Base-by-base conservation (phyloP, 2,113 vertebrate genomes). In the Pardalotus punctatus region DNA sequence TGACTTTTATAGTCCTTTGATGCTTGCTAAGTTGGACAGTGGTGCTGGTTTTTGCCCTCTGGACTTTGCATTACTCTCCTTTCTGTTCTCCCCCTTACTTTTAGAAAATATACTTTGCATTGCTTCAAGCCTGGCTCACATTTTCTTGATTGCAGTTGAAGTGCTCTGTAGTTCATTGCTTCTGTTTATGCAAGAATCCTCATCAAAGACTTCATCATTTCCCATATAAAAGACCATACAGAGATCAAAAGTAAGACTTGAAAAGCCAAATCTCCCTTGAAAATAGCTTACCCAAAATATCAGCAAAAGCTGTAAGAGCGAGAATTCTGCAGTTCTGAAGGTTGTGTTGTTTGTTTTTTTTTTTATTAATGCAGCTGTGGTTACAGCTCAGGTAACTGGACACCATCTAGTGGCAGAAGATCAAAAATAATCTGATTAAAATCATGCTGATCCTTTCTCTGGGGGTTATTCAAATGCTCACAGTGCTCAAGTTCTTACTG, bases 181-280 rank as follows among this genome's bases (percentile, higher is more conserved):
- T 58, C 57, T 92, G 53, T 84, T 95, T 82, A 72, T 81, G 80
- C 48, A 79, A 94, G 74, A 95, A 81, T 61, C 83, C 77, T 85
- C 83, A 94, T 96, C 88, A 95, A 96, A 96, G 80, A 4, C 65
- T 77, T 86, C 20, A 56, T 73, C 2, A 2, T 88, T 95, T 47
- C 38, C 47, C 6, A 0, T 86, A 83, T 73, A 73, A 77, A 94
- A 72, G 72, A 82, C 14, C 51, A 33, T n/a, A 40, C 18, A 27
- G 85, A 93, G 89, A 96, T 96, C 94, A 97, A 94, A 96, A 92
- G 67, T 45, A 76, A 81, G 81, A 90, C 85, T 93, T 95, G 71
- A 96, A 84, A 93, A 90, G 87, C 71, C 65, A 73, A 73, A 74
- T 50, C 81, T 86, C 67, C 12, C 96, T 83, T 71, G 92, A 82